Percentiles rank a stretch among this genome's conserved stretches.
Conservation (phyloP, 2,113 vertebrate genomes). For the Catharus bicknelli region DNA sequence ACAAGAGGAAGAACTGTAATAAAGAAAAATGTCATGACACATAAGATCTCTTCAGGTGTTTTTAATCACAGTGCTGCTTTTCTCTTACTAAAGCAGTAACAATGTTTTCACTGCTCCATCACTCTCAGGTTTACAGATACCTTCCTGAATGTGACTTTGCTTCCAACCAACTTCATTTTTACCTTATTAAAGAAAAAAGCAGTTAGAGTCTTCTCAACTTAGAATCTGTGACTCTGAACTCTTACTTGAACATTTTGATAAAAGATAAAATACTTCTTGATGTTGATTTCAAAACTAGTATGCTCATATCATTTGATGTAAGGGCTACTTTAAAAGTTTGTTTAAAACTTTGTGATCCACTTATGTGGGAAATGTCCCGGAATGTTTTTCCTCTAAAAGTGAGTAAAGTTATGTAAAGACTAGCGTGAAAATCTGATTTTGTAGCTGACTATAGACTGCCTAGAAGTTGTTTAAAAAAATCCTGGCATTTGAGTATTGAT, state of each 20-base stretch:
- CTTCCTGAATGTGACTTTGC: background rate
- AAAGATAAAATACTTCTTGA: background rate
- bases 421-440: background rate
- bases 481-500: background rate
- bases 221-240: background rate
- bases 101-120: background rate
- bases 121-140: background rate
- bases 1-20: slow-evolving; percentile 30
- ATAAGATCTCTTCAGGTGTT: slow-evolving; percentile 27
- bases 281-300: background rate
- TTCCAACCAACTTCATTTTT: background rate
- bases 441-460: background rate
- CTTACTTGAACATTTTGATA: background rate
- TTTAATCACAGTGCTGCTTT: slow-evolving; percentile 18
- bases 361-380: background rate
- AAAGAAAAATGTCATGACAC: slow-evolving; percentile 23
- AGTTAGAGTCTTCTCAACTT: background rate
- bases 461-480: background rate
- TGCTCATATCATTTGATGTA: background rate
- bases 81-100: background rate
- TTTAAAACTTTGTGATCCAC: background rate
- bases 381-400: background rate
- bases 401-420: background rate
- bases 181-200: background rate
- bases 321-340: background rate